These are phyloP conservation scores for Antigone vipio DNA, from an alignment of 2,113 vertebrate genomes.

Conservation along the genomic window DNA sequence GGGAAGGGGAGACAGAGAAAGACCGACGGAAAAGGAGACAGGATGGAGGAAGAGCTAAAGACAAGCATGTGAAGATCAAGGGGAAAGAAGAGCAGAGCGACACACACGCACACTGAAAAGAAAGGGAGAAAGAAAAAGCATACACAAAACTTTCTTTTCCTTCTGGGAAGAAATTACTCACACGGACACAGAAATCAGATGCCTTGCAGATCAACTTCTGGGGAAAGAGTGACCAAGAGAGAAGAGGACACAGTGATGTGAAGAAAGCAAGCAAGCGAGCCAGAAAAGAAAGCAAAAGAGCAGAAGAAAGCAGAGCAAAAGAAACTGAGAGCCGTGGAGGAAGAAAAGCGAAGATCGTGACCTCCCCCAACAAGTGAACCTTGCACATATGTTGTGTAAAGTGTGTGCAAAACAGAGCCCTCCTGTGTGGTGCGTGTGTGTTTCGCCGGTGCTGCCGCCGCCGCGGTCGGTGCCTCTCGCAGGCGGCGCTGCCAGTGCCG, in stretches of 20 bases:
- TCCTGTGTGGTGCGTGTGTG: constrained; percentile 55
- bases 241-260: constrained; percentile 9
- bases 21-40: background rate
- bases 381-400: constrained; percentile 77
- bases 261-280: background rate
- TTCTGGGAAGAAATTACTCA: constrained; percentile 1
- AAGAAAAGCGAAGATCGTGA: constrained; percentile 59
- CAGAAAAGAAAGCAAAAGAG: background rate
- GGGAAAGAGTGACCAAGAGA: background rate
- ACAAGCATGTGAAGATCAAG: constrained; percentile 14
- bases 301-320: constrained; percentile 34
- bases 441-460: background rate
- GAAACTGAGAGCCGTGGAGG: constrained; percentile 39
- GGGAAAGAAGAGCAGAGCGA: background rate
- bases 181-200: background rate
- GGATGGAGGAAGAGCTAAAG: constrained; percentile 8
- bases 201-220: constrained; percentile 17
- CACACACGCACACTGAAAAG: background rate
- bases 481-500: constrained; percentile 73
- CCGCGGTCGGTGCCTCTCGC: constrained; percentile 30
- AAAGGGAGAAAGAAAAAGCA: background rate
- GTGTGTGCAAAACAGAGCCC: constrained; percentile 58
- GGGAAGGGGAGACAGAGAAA: constrained; percentile 10
- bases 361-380: constrained; percentile 73
- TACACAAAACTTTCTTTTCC: constrained; percentile 40